Evolutionary conservation across 2,797 vertebrate genomes (phyloP).

Genomic region (Microtus obscurus): DNA sequence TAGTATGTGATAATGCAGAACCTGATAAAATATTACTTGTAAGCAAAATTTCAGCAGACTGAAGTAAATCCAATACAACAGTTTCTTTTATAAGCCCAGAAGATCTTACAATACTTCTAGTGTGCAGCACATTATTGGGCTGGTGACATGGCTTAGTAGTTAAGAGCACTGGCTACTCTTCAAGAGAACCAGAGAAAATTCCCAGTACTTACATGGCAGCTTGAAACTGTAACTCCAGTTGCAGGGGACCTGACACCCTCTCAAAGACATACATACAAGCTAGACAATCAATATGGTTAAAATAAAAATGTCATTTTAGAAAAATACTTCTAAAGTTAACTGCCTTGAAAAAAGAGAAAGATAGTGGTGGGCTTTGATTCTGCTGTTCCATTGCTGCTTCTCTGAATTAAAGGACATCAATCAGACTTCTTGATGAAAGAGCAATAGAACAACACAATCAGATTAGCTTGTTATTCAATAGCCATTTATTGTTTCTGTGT

Average conservation of each 20-base stretch:
- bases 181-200: neutral
- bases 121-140: neutral
- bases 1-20: neutral
- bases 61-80: neutral
- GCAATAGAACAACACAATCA: slow-evolving; percentile 48
- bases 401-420: neutral
- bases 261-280: neutral
- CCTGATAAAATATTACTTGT: slow-evolving; percentile 25
- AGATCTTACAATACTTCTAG: neutral
- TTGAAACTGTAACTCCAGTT: neutral
- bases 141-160: neutral
- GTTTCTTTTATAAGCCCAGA: neutral
- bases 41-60: slow-evolving; percentile 17
- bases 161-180: neutral
- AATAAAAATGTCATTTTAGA: neutral
- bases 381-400: slow-evolving; percentile 29
- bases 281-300: neutral
- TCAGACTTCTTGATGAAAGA: slow-evolving; percentile 35
- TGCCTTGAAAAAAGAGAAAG: neutral
- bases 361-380: neutral
- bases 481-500: slow-evolving; percentile 48
- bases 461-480: slow-evolving; percentile 1
- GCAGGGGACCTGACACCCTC: neutral
- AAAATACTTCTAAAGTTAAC: neutral
- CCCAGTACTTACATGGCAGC: neutral